Percentiles rank a stretch among this genome's conserved stretches.
Evolutionary conservation across 2,797 vertebrate species (phyloP).

Genomic region (Austrolebias charrua): DNA sequence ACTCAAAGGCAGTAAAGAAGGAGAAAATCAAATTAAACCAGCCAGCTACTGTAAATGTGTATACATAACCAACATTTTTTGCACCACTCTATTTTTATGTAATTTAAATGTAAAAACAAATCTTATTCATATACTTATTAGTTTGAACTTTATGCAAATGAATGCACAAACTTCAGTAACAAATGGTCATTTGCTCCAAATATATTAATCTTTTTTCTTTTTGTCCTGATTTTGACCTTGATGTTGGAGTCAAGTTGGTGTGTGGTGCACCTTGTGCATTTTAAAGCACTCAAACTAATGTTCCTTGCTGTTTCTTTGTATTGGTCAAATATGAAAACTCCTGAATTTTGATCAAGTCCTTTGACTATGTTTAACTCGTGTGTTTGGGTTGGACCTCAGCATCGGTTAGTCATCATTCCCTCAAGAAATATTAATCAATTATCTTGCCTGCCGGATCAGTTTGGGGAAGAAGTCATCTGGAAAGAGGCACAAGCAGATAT

Average conservation of each 20-base stretch:
- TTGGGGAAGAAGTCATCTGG: slow-evolving; percentile 84
- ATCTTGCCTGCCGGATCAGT: slow-evolving; percentile 81
- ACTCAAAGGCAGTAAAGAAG: too few species aligned
- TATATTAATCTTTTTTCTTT: background rate
- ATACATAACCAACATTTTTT: too few species aligned
- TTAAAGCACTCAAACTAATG: slow-evolving; percentile 41
- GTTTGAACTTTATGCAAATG: background rate
- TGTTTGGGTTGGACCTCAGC: slow-evolving; percentile 78
- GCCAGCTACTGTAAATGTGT: too few species aligned
- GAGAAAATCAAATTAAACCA: too few species aligned
- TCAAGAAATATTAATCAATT: slow-evolving; percentile 88
- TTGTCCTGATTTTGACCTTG: slow-evolving; percentile 47
- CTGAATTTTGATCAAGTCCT: slow-evolving; percentile 54
- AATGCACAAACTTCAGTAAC: background rate
- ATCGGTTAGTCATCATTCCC: slow-evolving; percentile 82
- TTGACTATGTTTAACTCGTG: slow-evolving; percentile 65
- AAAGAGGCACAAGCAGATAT: slow-evolving; percentile 84
- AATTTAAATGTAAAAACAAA: too few species aligned
- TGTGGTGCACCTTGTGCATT: slow-evolving; percentile 22
- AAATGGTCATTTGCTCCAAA: slow-evolving; percentile 4
- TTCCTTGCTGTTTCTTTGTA: slow-evolving; percentile 39
- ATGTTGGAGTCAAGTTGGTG: slow-evolving; percentile 13
- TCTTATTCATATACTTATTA: too few species aligned
- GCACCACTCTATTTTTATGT: too few species aligned
- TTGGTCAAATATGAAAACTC: slow-evolving; percentile 51